Percentiles rank a stretch among this genome's conserved stretches.
These are phyloP conservation scores for Megamerina dolium DNA, from an alignment of 2,888 invertebrate species.

Conservation along the genomic window DNA sequence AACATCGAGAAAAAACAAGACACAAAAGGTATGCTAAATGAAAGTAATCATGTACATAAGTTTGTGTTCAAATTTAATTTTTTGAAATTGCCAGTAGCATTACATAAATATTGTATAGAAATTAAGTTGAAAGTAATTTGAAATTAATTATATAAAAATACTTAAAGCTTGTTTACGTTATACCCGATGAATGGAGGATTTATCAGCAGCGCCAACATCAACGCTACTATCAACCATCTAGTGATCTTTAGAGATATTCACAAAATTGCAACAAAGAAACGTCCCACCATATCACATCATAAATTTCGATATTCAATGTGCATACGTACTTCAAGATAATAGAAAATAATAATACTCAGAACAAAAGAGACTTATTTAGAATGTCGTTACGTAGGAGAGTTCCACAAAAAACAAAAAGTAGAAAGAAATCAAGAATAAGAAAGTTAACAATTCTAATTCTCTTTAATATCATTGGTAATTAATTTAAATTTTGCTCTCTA, in stretches of 20 bases:
- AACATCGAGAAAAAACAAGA: conserved; percentile 56
- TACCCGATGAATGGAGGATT: conserved; percentile 50
- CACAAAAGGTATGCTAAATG: conserved; percentile 61
- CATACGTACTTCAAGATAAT: not conserved
- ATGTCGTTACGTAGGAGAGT: too few relatives aligned
- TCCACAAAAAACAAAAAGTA: too few relatives aligned
- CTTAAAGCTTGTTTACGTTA: conserved; percentile 48
- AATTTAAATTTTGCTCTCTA: too few relatives aligned
- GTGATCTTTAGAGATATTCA: conserved; percentile 44
- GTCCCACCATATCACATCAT: conserved; percentile 7
- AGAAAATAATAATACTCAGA: not conserved
- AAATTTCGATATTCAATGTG: not conserved
- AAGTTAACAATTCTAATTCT: too few relatives aligned
- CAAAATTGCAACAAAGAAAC: conserved; percentile 11
- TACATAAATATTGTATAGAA: not conserved
- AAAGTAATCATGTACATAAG: too few relatives aligned
- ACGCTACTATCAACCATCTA: conserved; percentile 49
- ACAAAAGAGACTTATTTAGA: too few relatives aligned
- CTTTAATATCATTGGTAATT: too few relatives aligned
- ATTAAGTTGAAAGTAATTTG: not conserved
- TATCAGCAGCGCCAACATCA: conserved; percentile 49
- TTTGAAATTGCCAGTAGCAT: too few relatives aligned
- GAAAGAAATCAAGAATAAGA: too few relatives aligned
- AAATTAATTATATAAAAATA: conserved; percentile 7
- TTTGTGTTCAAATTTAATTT: too few relatives aligned